A percentile compares a stretch with the other conserved stretches of the same genome.
phyloP scores from a whole-genome alignment of 2,797 vertebrate species.

The Alfaro cultratus region DNA sequence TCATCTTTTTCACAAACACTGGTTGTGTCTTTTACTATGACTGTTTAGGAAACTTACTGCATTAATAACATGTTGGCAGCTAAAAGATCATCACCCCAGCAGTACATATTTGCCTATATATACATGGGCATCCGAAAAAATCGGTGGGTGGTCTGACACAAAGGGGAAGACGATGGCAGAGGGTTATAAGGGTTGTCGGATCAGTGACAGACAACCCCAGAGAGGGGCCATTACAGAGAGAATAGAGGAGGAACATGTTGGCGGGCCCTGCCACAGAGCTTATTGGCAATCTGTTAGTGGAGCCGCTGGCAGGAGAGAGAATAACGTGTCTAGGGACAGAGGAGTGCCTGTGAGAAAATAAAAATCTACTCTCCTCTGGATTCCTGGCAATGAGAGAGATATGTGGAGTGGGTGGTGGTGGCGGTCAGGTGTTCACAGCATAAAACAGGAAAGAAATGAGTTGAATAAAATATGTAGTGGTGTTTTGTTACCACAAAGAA shows the following conservation, averaged over 20 bases:
- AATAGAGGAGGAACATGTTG: constrained; percentile 54
- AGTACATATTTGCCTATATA: background rate
- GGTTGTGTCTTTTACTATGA: background rate
- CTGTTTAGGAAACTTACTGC: background rate
- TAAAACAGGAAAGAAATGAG: constrained; percentile 39
- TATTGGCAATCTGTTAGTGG: constrained; percentile 85
- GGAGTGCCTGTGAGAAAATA: constrained; percentile 56
- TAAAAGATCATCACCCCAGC: too few relatives aligned
- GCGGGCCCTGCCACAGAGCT: constrained; percentile 73
- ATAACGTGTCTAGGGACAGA: constrained; percentile 64
- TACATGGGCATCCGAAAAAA: background rate
- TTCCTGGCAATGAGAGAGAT: constrained; percentile 48
- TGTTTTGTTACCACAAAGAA: constrained; percentile 51
- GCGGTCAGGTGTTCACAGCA: constrained; percentile 52
- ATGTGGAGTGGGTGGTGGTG: constrained; percentile 43
- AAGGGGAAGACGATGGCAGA: constrained; percentile 43
- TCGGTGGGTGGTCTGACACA: constrained; percentile 49
- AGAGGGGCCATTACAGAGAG: constrained; percentile 73
- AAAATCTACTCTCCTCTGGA: constrained; percentile 65
- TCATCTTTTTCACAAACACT: background rate
- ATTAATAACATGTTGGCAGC: too few relatives aligned
- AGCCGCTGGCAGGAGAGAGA: constrained; percentile 62
- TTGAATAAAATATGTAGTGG: constrained; percentile 61
- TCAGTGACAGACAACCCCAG: constrained; percentile 73
- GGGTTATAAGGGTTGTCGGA: constrained; percentile 66